Evolutionary conservation across 2,113 vertebrate species (phyloP), one percentile per base, ranked within the genome.

Genomic region (Ranitomeya imitator): DNA sequence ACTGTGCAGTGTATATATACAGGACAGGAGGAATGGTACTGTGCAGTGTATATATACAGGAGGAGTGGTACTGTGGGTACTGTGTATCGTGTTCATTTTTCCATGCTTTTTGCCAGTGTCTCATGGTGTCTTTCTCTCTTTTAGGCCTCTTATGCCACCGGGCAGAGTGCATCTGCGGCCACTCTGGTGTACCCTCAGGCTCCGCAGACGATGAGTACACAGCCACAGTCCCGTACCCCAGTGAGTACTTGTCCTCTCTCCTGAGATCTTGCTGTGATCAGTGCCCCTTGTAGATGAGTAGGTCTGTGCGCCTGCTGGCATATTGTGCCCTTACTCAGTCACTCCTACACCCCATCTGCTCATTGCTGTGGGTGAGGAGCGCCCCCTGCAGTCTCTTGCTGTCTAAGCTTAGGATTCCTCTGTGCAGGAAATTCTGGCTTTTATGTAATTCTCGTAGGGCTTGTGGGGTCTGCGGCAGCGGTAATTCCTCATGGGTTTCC

Each of bases 151-250:
- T 99, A 98, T 92, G 96, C 96, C 94, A 95, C 96, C 93, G 97
- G 97, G 93, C 98, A 99, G 95, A 99, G 98, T 95, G 95, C 97
- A 93, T 97, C 96, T 91, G 96, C 98, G 85, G 92, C 97, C 91
- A 95, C 98, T 0, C 61, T 99, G 92, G 96, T 99, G 91, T 99
- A 99, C 90, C 96, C 97, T 92, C 95, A 97, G 91, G 96, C 97
- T 93, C 95, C 97, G 73, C 98, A 99, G 90, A 96, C 96, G 95
- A 97, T 99, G 96, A 99, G 95, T 94, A 95, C 97, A 21, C 98
- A 99, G 94, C 97, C 96, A 92, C 97, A 98, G 91, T 97, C 95
- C 91, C 97, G 98, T 92, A 95, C 95, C 67, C 97, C 97, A 94
- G 98, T 99, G 96, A 98, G 97, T 89, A 88, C 85, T 31, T 8